Conservation (phyloP, 2,797 vertebrate species). For the Varecia variegata region DNA sequence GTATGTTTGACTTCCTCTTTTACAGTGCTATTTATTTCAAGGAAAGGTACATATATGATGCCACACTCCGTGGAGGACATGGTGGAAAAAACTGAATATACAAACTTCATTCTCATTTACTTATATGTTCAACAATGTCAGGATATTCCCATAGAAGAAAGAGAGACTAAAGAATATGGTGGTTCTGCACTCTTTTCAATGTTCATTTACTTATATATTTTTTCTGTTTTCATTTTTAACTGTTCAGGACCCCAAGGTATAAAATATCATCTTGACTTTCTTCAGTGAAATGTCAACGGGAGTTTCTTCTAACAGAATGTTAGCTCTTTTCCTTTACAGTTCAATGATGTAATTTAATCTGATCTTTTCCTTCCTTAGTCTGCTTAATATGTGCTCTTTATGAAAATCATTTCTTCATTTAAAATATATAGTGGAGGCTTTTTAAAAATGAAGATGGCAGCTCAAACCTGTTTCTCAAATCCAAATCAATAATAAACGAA, state of each 20-base stretch:
- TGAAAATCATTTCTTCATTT: background rate
- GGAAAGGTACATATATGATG: background rate
- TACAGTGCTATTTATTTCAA: background rate
- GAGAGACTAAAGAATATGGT: background rate
- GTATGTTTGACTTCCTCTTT: background rate
- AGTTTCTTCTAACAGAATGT: background rate
- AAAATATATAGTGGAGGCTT: background rate
- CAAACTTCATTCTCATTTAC: conserved; percentile 8
- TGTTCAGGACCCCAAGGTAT: background rate
- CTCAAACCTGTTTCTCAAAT: background rate
- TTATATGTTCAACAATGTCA: background rate
- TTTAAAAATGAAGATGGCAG: background rate
- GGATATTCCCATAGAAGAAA: background rate
- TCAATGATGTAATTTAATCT: background rate
- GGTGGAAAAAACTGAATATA: background rate
- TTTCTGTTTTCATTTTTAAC: background rate
- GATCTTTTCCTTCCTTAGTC: background rate
- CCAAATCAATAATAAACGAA: background rate
- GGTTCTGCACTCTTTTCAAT: background rate
- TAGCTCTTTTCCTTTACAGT: background rate
- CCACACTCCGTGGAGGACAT: background rate
- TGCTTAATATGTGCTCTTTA: conserved; percentile 25
- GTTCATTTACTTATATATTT: background rate
- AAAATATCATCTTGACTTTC: conserved; percentile 50
- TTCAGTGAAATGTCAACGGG: conserved; percentile 49